Evolutionary conservation across 2,888 invertebrate genomes (phyloP), one percentile per base, ranked within the genome.

Genomic region (Hirudinaria manillensis): DNA sequence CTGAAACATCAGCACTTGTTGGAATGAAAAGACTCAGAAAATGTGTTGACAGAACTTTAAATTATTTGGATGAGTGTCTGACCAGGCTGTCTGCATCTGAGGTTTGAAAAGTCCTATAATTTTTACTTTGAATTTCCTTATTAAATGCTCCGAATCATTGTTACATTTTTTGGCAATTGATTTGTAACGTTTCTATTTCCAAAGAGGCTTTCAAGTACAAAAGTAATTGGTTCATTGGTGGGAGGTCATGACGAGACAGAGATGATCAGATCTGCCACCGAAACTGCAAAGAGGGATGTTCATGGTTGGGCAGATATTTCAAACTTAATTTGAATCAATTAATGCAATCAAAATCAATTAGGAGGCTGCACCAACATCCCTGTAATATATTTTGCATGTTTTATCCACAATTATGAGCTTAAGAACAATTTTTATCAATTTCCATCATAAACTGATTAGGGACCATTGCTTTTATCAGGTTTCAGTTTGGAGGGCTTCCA

Each of bases 231-330:
- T 24, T 34, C 38, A 16, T 27, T 70, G 21, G 70, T 45, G 51
- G 70, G 70, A 27, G 70, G 70, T 38, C 38, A 38, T 19, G 24
- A 70, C n/a, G 21, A 45, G 38, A 16, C 24, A 4, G 70, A 70
- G 36, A 70, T 34, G 38, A 32, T 70, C 51, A 45, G 51, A 21
- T 70, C 70, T 21, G 70, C 70, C 70, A n/a, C 7, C 21, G 70
- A 70, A 38, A 70, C 70, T 27, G 36, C 70, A n/a, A 24, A 38
- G n/a, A 70, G 70, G 51, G 38, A 34, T 45, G 70, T 70, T 45
- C n/a, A 70, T 45, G 70, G 70, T 70, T 24, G 38, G 29, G 4
- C 21, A 38, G n/a, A n/a, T 45, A 19, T 38, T 70, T 45, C 3
- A 61, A 13, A 61, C 61, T 61, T 61, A 61, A 61, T 61, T 61